phyloP scores from a whole-genome alignment of 2,888 invertebrate genomes.

The Tribolium freemani region DNA sequence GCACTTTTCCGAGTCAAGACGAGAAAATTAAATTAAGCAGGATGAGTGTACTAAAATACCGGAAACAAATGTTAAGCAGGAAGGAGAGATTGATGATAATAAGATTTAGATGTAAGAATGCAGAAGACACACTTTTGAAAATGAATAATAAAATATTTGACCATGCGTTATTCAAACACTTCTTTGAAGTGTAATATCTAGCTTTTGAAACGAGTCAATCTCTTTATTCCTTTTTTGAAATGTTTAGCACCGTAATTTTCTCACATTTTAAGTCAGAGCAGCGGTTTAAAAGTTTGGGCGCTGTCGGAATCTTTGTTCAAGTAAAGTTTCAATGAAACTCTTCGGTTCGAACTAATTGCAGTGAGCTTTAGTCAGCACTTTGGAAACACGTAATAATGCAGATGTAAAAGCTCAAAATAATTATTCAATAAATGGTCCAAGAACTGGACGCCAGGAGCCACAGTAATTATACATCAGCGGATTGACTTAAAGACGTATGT shows the following conservation, averaged over 20 bases:
- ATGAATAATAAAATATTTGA: neutral
- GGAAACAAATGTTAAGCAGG: neutral
- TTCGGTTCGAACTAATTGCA: neutral
- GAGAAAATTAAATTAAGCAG: neutral
- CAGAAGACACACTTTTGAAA: neutral
- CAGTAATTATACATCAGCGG: no score
- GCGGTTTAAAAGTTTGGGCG: conserved; percentile 4
- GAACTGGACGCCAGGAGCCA: no score
- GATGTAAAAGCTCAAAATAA: no score
- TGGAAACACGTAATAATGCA: neutral
- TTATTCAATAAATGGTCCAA: no score
- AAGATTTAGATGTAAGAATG: neutral
- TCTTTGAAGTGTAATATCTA: neutral
- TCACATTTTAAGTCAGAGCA: conserved; percentile 1
- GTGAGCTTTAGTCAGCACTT: neutral
- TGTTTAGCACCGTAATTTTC: conserved; percentile 6
- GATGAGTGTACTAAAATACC: neutral
- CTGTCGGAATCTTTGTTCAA: conserved; percentile 12
- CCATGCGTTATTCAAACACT: no score
- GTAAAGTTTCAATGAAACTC: conserved; percentile 10
- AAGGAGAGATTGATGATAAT: neutral
- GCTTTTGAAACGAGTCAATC: neutral
- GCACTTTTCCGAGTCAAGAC: neutral
- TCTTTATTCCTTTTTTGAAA: neutral
- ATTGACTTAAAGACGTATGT: no score